A percentile compares a stretch with the other conserved stretches of the same genome.
Evolutionary conservation across 2,888 invertebrate species (phyloP).

Genomic region (Alviniconcha strummeri): DNA sequence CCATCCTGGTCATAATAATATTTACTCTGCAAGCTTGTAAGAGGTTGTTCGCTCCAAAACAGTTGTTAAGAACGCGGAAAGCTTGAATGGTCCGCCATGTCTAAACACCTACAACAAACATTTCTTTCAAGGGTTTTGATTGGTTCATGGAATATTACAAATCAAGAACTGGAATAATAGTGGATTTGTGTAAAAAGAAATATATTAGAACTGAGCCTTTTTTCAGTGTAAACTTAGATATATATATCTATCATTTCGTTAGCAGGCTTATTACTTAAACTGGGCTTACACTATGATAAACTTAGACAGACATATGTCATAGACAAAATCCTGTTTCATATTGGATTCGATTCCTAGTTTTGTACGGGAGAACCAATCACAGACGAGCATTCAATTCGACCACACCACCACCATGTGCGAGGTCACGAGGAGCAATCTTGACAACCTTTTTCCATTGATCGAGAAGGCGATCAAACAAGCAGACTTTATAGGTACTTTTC

Average conservation of each 20-base stretch:
- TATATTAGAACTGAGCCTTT: too few species aligned
- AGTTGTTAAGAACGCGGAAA: slow-evolving; percentile 30
- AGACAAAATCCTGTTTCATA: too few species aligned
- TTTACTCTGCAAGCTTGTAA: neutral
- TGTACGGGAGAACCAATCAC: neutral
- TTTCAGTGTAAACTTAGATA: too few species aligned
- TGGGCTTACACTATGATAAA: too few species aligned
- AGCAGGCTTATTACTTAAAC: too few species aligned
- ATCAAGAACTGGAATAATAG: too few species aligned
- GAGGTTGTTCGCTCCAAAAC: neutral
- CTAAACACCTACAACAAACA: neutral
- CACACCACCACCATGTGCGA: slow-evolving; percentile 50
- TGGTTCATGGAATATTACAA: too few species aligned
- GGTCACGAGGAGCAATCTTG: slow-evolving; percentile 76
- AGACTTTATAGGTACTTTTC: slow-evolving; percentile 63
- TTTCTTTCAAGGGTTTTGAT: too few species aligned
- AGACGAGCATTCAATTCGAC: neutral
- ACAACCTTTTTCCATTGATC: slow-evolving; percentile 77
- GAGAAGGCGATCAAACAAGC: slow-evolving; percentile 77
- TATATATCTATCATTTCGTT: too few species aligned
- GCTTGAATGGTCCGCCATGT: slow-evolving; percentile 27
- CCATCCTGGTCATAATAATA: neutral
- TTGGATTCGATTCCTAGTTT: too few species aligned
- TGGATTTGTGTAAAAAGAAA: too few species aligned
- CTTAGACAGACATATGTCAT: too few species aligned